Conservation (phyloP, 2,888 invertebrate genomes). For the Halictus quadricinctus region DNA sequence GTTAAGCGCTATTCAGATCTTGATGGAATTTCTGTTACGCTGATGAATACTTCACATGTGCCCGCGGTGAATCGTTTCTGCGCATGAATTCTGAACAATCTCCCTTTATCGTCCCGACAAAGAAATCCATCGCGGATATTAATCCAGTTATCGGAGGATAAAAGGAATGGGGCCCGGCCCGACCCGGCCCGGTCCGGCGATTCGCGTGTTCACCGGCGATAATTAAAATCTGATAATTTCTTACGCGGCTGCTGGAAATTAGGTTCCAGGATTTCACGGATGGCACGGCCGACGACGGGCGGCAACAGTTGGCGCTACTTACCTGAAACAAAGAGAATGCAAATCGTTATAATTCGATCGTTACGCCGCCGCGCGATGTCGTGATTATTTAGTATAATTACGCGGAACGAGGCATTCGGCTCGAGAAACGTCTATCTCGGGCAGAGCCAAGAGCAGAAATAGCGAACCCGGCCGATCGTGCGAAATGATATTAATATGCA, state of each 20-base stretch:
- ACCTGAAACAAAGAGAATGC: constrained; percentile 66
- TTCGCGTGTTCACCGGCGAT: constrained; percentile 26
- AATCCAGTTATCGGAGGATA: background rate
- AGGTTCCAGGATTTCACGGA: background rate
- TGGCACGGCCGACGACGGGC: background rate
- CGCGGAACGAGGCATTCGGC: constrained; percentile 23
- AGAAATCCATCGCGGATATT: constrained; percentile 28
- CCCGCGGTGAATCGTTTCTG: constrained; percentile 1
- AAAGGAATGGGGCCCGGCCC: background rate
- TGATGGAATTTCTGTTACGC: constrained; percentile 43
- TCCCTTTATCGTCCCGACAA: constrained; percentile 15
- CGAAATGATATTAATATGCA: constrained; percentile 15
- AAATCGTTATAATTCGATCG: constrained; percentile 53
- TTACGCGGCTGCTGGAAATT: constrained; percentile 17
- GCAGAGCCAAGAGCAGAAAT: background rate
- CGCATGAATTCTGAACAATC: constrained; percentile 22
- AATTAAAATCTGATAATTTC: constrained; percentile 55
- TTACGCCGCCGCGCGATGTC: constrained; percentile 13
- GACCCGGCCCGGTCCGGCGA: background rate
- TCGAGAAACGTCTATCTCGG: background rate
- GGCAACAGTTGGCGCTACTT: constrained; percentile 53
- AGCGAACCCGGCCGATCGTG: background rate
- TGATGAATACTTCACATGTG: constrained; percentile 32
- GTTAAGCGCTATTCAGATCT: constrained; percentile 24
- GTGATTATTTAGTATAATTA: constrained; percentile 43